Evolutionary conservation across 2,113 vertebrate genomes (phyloP).

Genomic region (Nothobranchius furzeri): DNA sequence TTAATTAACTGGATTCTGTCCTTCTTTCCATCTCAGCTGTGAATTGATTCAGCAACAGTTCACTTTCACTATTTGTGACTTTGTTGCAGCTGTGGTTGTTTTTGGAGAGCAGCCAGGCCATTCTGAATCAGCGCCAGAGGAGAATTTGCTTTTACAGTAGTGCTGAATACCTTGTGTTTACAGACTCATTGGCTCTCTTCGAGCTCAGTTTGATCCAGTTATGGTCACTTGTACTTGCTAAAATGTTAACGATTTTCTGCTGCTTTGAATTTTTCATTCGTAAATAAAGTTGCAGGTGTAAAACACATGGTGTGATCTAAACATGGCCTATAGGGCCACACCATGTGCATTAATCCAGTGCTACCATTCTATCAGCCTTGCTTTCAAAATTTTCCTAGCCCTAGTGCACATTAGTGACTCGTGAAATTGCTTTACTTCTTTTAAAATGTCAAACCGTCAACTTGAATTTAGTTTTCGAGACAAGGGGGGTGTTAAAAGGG

Average conservation of each 20-base stretch:
- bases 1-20: constrained; percentile 42
- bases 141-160: constrained; percentile 33
- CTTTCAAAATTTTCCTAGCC: too few relatives aligned
- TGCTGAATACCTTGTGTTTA: constrained; percentile 49
- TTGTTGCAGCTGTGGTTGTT: constrained; percentile 52
- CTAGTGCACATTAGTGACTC: too few relatives aligned
- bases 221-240: neutral
- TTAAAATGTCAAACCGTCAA: too few relatives aligned
- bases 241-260: neutral
- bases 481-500: too few relatives aligned
- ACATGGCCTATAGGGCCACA: too few relatives aligned
- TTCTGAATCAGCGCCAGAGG: constrained; percentile 40
- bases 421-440: too few relatives aligned
- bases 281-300: too few relatives aligned
- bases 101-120: constrained; percentile 39
- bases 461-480: too few relatives aligned
- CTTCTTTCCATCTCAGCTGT: constrained; percentile 30
- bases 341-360: too few relatives aligned
- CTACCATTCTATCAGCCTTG: too few relatives aligned
- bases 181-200: constrained; percentile 27
- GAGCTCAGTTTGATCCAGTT: neutral
- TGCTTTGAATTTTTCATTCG: neutral
- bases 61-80: constrained; percentile 50
- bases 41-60: constrained; percentile 49
- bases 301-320: too few relatives aligned